Percentiles rank a stretch among this genome's conserved stretches.
Evolutionary conservation across 2,113 vertebrate genomes (phyloP).

Genomic region (Perca flavescens): DNA sequence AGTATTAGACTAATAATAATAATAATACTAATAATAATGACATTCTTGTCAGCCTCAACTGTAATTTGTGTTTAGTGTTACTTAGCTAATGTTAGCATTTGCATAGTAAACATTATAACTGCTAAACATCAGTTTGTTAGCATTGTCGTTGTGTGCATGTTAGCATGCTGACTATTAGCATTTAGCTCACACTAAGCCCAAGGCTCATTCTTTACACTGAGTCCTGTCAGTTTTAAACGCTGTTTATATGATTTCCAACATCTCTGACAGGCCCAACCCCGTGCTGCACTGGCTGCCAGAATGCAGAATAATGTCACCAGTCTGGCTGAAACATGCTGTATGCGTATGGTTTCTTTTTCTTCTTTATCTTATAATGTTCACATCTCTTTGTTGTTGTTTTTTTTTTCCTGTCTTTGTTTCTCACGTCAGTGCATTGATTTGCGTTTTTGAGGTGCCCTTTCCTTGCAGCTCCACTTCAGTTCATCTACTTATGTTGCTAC

Average conservation of each 20-base stretch:
- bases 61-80: too few species aligned
- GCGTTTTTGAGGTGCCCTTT: not conserved
- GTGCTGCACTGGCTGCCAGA: not conserved
- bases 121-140: not conserved
- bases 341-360: not conserved
- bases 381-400: not conserved
- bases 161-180: not conserved
- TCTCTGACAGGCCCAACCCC: conserved; percentile 71
- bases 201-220: conserved; percentile 82
- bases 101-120: too few species aligned
- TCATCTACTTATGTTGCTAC: not conserved
- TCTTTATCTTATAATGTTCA: not conserved
- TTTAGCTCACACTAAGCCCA: conserved; percentile 32
- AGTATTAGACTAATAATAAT: too few species aligned
- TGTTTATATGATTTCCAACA: conserved; percentile 35
- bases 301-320: not conserved
- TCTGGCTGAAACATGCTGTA: not conserved
- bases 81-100: too few species aligned
- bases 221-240: conserved; percentile 79
- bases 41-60: not conserved
- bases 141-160: not conserved
- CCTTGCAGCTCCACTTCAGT: not conserved
- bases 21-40: not conserved
- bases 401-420: conserved; percentile 3
- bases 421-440: not conserved